Base-by-base conservation (phyloP, 2,797 vertebrate species). In the Geotrypetes seraphini region DNA sequence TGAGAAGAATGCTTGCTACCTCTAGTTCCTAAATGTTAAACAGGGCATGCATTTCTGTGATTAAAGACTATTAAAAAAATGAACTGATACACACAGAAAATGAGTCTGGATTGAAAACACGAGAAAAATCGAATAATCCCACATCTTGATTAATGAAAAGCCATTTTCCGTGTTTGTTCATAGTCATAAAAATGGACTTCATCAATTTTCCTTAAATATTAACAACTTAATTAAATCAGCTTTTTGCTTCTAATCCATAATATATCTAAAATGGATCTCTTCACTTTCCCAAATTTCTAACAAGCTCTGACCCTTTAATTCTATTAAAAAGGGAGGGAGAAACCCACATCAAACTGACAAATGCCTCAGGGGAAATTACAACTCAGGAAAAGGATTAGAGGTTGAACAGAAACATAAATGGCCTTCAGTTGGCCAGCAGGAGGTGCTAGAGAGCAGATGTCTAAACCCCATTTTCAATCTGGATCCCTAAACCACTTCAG, bases 251-350 rank as follows among this genome's bases (percentile, higher is more conserved):
- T 81, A 81, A 81, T 81, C 75, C 74, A 60, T 67, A 23, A 36
- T 76, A 73, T 78, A 85, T 83, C 82, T 85, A 81, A 85, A 85
- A 85, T 77, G 81, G 81, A 84, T 81, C 78, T 83, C 64, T 60
- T 75, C 55, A 50, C 71, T 74, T 63, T 69, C 70, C 75, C 71
- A 74, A 75, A 72, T 60, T 73, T 63, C 70, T 71, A 78, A 59
- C 74, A 70, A 77, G 58, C 55, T 70, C 75, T 83, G 81, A 84
- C 82, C 82, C 72, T 66, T 63, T 83, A 83, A 84, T 81, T 81
- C 73, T 73, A 68, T 68, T 69, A 63, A 57, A 74, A 77, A 75
- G 75, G n/a, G n/a, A n/a, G 44, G 20, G 27, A 47, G 36, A 46
- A 79, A 76, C 75, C 75, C 78, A 74, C 72, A 78, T 65, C 63